These are phyloP conservation scores for Anableps anableps DNA, from an alignment of 2,797 vertebrate genomes.

Conservation along the genomic window DNA sequence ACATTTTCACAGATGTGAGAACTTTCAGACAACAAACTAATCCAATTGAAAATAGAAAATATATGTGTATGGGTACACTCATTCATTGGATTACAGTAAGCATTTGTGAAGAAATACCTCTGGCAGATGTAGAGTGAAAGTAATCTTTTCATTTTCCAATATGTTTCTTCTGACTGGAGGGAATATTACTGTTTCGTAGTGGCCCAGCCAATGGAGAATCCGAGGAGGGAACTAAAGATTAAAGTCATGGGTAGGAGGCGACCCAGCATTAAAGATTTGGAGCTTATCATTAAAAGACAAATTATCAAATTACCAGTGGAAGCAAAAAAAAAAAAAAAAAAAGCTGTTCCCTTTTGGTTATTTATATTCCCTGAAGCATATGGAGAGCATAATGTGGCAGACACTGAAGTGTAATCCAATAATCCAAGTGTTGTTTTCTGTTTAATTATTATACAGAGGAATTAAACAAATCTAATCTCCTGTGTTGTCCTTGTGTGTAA, in stretches of 20 bases:
- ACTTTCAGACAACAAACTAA: background rate
- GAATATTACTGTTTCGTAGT: background rate
- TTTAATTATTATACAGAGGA: slow-evolving; percentile 36
- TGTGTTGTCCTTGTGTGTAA: slow-evolving; percentile 10
- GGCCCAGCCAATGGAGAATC: background rate
- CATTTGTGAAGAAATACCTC: background rate
- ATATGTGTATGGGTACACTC: background rate
- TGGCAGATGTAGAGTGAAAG: background rate
- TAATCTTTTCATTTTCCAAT: too few species aligned
- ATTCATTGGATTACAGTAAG: background rate
- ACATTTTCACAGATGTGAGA: background rate
- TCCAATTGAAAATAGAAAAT: background rate
- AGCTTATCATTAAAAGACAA: background rate
- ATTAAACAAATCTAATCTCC: slow-evolving; percentile 46
- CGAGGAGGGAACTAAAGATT: background rate
- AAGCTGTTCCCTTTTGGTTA: background rate
- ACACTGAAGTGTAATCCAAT: slow-evolving; percentile 21
- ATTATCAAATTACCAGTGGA: background rate
- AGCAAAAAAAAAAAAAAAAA: background rate
- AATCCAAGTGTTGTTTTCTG: slow-evolving; percentile 16
- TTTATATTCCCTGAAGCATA: slow-evolving; percentile 9
- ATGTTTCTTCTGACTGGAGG: background rate
- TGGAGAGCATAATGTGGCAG: slow-evolving; percentile 19
- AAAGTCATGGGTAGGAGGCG: background rate
- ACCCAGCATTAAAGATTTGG: background rate